Conservation (phyloP, 2,888 invertebrate species). For the Clostera curtula region DNA sequence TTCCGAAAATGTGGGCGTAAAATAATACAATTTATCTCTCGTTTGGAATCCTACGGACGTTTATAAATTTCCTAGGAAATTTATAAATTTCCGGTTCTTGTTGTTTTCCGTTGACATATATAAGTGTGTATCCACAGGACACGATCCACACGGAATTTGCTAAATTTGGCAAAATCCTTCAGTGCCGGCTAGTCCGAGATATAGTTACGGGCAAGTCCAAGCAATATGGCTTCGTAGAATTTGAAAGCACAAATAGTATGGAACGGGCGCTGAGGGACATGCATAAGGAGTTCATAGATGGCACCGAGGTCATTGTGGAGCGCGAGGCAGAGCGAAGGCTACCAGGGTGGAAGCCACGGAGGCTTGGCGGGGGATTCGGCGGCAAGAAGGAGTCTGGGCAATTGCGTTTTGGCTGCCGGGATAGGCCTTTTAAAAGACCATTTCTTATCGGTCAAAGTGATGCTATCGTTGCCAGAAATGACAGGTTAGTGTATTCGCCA, state of each 20-base stretch:
- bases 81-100: too few relatives aligned
- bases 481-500: too few relatives aligned
- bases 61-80: too few relatives aligned
- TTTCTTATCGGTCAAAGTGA: constrained; percentile 29
- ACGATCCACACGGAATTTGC: constrained; percentile 73
- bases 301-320: constrained; percentile 80
- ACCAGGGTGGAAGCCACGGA: constrained; percentile 87
- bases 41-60: too few relatives aligned
- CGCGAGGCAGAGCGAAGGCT: constrained; percentile 82
- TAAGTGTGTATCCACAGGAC: constrained; percentile 49
- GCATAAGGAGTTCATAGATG: constrained; percentile 78
- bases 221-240: constrained; percentile 92
- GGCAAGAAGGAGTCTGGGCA: constrained; percentile 92
- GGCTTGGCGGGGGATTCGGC: constrained; percentile 91
- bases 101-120: too few relatives aligned
- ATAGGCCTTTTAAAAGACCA: constrained; percentile 83
- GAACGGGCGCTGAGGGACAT: constrained; percentile 77
- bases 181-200: constrained; percentile 81
- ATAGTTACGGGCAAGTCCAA: constrained; percentile 88
- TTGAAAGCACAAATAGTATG: constrained; percentile 75
- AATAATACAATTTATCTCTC: too few relatives aligned
- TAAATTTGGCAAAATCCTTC: constrained; percentile 78
- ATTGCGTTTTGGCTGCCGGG: constrained; percentile 87
- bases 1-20: too few relatives aligned
- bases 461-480: neutral